phyloP scores from a whole-genome alignment of 2,113 vertebrate genomes.

The Tricholaema leucomelas region DNA sequence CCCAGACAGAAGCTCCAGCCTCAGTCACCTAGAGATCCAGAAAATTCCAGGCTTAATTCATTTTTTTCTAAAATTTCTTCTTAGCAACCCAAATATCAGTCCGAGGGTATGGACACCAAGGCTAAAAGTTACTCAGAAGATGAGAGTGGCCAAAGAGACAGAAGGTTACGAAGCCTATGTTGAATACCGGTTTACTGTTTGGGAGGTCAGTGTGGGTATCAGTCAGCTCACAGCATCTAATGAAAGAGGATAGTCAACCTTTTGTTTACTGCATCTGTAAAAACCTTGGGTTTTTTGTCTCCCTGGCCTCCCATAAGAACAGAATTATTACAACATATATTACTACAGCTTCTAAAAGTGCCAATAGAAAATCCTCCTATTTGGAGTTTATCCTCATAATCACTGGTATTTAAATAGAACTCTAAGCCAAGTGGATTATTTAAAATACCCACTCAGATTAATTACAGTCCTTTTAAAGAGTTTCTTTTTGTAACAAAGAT shows the following conservation, averaged over 20 bases:
- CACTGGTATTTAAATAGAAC: not conserved
- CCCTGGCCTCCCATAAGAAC: not conserved
- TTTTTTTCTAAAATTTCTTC: not conserved
- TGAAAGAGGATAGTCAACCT: not conserved
- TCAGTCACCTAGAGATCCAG: not conserved
- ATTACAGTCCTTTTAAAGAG: not conserved
- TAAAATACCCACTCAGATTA: not conserved
- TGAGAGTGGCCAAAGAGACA: not conserved
- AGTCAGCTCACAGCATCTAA: not conserved
- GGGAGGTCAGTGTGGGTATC: not conserved
- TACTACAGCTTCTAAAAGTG: not conserved
- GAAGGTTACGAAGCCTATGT: not conserved
- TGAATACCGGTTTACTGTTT: not conserved
- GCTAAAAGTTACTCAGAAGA: not conserved
- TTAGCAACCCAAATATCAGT: not conserved
- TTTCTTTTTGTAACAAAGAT: conserved; percentile 11
- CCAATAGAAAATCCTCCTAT: not conserved
- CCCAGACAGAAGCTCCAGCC: not conserved
- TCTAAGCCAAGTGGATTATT: conserved; percentile 2
- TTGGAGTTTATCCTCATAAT: not conserved
- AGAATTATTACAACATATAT: not conserved
- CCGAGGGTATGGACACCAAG: rapidly evolving
- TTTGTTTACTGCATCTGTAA: not conserved
- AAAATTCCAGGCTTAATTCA: not conserved
- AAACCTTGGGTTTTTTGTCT: not conserved